Evolutionary conservation across 2,113 vertebrate species (phyloP).

Genomic region (Scophthalmus maximus): DNA sequence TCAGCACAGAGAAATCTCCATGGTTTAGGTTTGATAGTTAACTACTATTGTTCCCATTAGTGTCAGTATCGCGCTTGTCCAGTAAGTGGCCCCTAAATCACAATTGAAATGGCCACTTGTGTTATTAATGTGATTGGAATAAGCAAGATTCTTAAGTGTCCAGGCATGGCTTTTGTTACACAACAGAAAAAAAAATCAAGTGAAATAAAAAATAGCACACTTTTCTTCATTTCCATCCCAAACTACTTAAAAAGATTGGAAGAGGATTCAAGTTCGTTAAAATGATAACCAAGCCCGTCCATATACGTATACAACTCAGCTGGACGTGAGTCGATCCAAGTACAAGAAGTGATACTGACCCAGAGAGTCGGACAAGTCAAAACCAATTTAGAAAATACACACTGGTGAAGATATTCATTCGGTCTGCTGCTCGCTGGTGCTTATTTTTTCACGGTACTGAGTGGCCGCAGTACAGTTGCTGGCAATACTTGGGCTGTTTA

Average conservation of each 20-base stretch:
- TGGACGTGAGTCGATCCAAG: neutral
- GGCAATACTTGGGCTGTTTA: too few relatives aligned
- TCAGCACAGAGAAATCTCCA: neutral
- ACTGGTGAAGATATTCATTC: too few relatives aligned
- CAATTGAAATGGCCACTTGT: neutral
- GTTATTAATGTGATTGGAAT: neutral
- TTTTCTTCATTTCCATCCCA: neutral
- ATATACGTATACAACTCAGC: neutral
- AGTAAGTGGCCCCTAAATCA: neutral
- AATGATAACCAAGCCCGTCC: neutral
- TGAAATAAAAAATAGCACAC: neutral
- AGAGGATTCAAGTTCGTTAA: neutral
- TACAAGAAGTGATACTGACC: too few relatives aligned
- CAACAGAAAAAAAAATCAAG: too few relatives aligned
- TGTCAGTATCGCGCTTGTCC: neutral
- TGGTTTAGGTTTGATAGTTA: constrained; percentile 3
- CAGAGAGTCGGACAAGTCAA: too few relatives aligned
- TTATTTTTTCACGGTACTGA: too few relatives aligned
- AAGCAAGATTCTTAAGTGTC: neutral
- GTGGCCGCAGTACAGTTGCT: too few relatives aligned
- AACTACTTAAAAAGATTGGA: neutral
- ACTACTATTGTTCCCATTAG: neutral
- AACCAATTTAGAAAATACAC: too few relatives aligned
- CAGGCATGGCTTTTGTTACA: neutral
- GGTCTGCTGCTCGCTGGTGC: too few relatives aligned